Conservation (phyloP, 2,113 vertebrate species). For the Axis porcinus region DNA sequence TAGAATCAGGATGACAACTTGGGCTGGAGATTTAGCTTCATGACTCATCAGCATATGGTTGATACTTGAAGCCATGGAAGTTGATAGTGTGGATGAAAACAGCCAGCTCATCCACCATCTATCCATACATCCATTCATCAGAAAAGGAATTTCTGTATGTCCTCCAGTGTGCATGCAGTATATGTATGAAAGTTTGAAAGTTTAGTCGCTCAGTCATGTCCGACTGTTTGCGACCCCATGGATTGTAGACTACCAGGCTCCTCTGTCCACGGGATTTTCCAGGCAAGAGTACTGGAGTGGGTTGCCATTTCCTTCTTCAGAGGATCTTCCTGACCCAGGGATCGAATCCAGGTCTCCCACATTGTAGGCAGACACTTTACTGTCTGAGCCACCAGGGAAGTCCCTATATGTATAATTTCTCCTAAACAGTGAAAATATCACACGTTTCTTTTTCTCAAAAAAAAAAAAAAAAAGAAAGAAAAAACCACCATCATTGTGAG, state of each 20-base stretch:
- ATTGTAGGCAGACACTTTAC: not conserved
- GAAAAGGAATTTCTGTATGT: not conserved
- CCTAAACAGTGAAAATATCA: not conserved
- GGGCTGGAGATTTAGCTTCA: not conserved
- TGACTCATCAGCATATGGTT: rapidly evolving
- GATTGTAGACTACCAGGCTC: not conserved
- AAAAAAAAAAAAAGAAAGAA: not conserved
- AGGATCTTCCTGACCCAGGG: not conserved
- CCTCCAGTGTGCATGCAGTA: not conserved
- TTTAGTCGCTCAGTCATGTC: not conserved
- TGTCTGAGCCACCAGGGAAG: not conserved
- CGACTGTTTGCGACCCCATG: not conserved
- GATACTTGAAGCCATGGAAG: not conserved
- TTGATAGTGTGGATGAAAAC: not conserved
- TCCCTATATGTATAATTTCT: not conserved
- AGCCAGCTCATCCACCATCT: not conserved
- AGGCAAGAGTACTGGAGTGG: not conserved
- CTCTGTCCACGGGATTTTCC: not conserved
- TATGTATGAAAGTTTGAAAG: not conserved
- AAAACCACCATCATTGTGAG: not conserved
- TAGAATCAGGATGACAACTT: not conserved
- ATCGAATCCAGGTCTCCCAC: not conserved
- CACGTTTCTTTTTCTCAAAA: not conserved
- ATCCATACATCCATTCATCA: not conserved
- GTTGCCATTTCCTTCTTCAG: not conserved